phyloP scores from a whole-genome alignment of 2,888 invertebrate genomes.

The Pseudococcus viburni region DNA sequence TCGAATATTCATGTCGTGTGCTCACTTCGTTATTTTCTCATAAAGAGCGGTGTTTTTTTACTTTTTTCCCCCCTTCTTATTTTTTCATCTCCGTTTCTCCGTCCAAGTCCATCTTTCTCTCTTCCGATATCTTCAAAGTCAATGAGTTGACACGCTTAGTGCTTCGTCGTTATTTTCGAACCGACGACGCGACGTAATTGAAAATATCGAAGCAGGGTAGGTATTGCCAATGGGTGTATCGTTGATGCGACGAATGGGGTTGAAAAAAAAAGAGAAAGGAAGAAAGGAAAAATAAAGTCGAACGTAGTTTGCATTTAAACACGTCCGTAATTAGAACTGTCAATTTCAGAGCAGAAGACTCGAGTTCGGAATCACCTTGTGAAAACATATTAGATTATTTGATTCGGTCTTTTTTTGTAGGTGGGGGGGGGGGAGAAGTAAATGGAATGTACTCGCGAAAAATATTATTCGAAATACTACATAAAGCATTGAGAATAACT shows the following conservation, averaged over 20 bases:
- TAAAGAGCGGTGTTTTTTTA: not conserved
- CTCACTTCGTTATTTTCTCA: constrained; percentile 16
- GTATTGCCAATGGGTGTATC: not conserved
- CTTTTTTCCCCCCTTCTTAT: not conserved
- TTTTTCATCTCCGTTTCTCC: not conserved
- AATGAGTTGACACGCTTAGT: constrained; percentile 27
- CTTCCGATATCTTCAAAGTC: not conserved
- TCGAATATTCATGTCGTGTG: constrained; percentile 12
- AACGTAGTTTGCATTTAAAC: not conserved
- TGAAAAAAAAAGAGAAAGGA: not conserved
- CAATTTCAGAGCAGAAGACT: not conserved
- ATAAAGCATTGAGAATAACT: no score
- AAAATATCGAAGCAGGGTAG: not conserved
- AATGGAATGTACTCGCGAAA: no score
- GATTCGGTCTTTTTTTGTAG: no score
- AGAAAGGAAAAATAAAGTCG: not conserved
- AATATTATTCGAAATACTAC: no score
- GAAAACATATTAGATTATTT: no score
- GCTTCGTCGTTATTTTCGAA: not conserved
- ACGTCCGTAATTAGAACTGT: not conserved
- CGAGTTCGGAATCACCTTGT: not conserved
- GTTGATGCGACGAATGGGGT: not conserved
- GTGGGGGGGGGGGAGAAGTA: no score
- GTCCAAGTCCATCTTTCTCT: not conserved
- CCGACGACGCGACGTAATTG: constrained; percentile 22